Evolutionary conservation across 2,888 invertebrate genomes (phyloP).

Genomic region (Chaetogeoica ovagalla): DNA sequence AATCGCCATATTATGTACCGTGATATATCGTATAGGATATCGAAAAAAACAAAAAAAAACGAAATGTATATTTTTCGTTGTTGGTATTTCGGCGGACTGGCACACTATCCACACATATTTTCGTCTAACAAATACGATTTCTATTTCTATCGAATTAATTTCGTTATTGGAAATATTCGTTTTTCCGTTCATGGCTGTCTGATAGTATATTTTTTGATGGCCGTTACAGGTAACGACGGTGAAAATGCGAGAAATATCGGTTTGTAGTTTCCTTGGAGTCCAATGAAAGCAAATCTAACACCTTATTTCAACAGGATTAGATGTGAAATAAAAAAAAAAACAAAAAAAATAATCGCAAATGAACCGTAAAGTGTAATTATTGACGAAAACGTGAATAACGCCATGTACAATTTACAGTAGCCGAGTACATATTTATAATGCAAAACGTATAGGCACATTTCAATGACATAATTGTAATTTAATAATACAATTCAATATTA

Average conservation of each 20-base stretch:
- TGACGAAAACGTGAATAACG: too few relatives aligned
- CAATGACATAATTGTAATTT: too few relatives aligned
- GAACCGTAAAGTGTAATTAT: conserved; percentile 8
- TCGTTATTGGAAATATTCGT: conserved; percentile 1
- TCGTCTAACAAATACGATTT: not conserved
- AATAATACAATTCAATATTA: too few relatives aligned
- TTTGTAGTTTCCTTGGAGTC: conserved; percentile 26
- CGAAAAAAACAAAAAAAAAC: too few relatives aligned
- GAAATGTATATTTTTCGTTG: too few relatives aligned
- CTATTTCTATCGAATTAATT: conserved; percentile 6
- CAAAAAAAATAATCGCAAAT: too few relatives aligned
- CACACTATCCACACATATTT: not conserved
- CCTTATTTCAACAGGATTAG: not conserved
- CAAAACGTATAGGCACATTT: too few relatives aligned
- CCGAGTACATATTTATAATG: too few relatives aligned
- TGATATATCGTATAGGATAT: too few relatives aligned
- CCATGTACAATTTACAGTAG: too few relatives aligned
- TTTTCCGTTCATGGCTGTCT: conserved; percentile 18
- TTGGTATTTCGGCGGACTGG: too few relatives aligned
- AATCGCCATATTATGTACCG: too few relatives aligned
- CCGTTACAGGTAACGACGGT: conserved; percentile 22
- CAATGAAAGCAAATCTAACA: not conserved
- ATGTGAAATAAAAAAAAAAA: conserved; percentile 12
- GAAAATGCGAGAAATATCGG: conserved; percentile 29
- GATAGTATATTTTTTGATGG: not conserved